Conservation (phyloP, 1,140 invertebrate species). For the Caenorhabditis elegans region WBcel235 BX284606.5:10111001-10111500, state of each 20-base stretch:
- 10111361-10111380: background rate
- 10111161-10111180: background rate
- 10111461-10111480: constrained; percentile 4
- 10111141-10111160: background rate
- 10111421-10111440: constrained; percentile 26
- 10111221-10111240: background rate
- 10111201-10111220: constrained; percentile 3
- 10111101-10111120: constrained; percentile 24
- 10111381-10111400: background rate
- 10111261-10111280: background rate
- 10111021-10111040: too few relatives aligned
- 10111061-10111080: constrained; percentile 13
- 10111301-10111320: background rate
- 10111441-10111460: background rate
- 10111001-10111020: too few relatives aligned
- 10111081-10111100: constrained; percentile 11
- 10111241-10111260: background rate
- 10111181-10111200: background rate
- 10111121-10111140: constrained; percentile 22
- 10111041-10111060: too few relatives aligned
- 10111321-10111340: background rate
- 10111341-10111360: background rate
- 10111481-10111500: background rate
- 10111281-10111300: background rate
- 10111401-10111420: constrained; percentile 16